Evolutionary conservation across 2,888 invertebrate species (phyloP), one percentile per base, ranked within the genome.

Genomic region (Diaphora mendica): DNA sequence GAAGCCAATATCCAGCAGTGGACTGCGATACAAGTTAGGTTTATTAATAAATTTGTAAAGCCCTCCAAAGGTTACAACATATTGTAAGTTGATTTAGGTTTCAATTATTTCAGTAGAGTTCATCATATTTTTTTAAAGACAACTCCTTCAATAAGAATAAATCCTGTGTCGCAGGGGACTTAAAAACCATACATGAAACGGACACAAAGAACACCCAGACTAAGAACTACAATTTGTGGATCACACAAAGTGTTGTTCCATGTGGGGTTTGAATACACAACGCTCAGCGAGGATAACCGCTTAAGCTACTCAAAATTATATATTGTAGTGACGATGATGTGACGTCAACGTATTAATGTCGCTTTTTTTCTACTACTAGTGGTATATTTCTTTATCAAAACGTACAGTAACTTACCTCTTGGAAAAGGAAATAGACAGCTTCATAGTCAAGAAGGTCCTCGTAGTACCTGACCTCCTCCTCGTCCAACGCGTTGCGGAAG

Each of bases 371-470:
- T n/a, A n/a, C n/a, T n/a, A n/a, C 55, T 20, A 55, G 23, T 23
- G 51, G 23, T 23, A 7, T n/a, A n/a, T n/a, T n/a, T n/a, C 3
- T 2, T n/a, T 11, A n/a, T 26, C 7, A 17, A 4, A 26, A 15
- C 17, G 26, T 13, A 42, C 5, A 30, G 17, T 33, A 48, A n/a
- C 44, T n/a, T 88, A 98, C 98, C 96, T 99, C 99, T 94, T 98
- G 97, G 87, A 99, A 98, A 2, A 99, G 93, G 82, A 97, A 97
- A 89, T 97, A 98, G n/a, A 98, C 97, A 0, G 98, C 98, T 85
- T 98, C 98, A 88, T 98, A 99, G 90, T 99, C 99, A 13, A 98
- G 94, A 23, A 99, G 94, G 89, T 99, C 99, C 88, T 99, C 99
- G 87, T 99, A 99, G 82, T 97, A 97, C 74, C 99, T 95, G 0